A percentile compares a stretch with the other conserved stretches of the same genome.
Conservation (phyloP, 2,797 vertebrate genomes). For the Cyclopterus lumpus region DNA sequence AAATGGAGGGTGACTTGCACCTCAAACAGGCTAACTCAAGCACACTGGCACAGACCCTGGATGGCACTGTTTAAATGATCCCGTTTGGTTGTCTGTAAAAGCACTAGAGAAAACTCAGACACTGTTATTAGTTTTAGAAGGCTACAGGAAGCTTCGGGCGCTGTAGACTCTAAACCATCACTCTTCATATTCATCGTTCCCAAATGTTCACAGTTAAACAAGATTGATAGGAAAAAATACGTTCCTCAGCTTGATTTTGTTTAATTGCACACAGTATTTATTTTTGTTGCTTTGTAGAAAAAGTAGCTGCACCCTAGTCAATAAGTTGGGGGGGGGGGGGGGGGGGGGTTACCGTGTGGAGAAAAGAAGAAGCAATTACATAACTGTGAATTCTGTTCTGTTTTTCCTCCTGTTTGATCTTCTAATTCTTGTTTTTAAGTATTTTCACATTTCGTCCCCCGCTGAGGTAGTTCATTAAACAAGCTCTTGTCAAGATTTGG, state of each 20-base stretch:
- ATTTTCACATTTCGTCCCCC: slow-evolving; percentile 69
- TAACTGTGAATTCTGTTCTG: slow-evolving; percentile 68
- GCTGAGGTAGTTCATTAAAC: slow-evolving; percentile 48
- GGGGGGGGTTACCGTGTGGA: neutral
- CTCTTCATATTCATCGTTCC: slow-evolving; percentile 81
- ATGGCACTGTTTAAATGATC: slow-evolving; percentile 88
- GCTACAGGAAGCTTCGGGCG: slow-evolving; percentile 76
- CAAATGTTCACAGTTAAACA: slow-evolving; percentile 89
- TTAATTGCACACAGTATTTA: slow-evolving; percentile 80
- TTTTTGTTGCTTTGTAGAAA: slow-evolving; percentile 74
- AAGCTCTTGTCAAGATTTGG: slow-evolving; percentile 52
- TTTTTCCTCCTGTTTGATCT: slow-evolving; percentile 59
- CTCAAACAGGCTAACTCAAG: slow-evolving; percentile 92
- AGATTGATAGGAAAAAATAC: slow-evolving; percentile 82
- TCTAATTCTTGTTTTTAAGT: slow-evolving; percentile 65
- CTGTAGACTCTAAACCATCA: slow-evolving; percentile 83
- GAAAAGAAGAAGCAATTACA: slow-evolving; percentile 42
- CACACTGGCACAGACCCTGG: slow-evolving; percentile 93
- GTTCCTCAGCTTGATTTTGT: slow-evolving; percentile 76
- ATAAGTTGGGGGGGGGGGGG: slow-evolving; percentile 78
- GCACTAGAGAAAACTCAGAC: slow-evolving; percentile 93
- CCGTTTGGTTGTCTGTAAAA: slow-evolving; percentile 80
- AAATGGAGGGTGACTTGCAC: slow-evolving; percentile 87
- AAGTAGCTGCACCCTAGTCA: slow-evolving; percentile 89
- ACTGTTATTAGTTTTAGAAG: slow-evolving; percentile 86